Base-by-base conservation (phyloP, 92 coral and sea anemone genomes). In the Porites cylindrica region DNA sequence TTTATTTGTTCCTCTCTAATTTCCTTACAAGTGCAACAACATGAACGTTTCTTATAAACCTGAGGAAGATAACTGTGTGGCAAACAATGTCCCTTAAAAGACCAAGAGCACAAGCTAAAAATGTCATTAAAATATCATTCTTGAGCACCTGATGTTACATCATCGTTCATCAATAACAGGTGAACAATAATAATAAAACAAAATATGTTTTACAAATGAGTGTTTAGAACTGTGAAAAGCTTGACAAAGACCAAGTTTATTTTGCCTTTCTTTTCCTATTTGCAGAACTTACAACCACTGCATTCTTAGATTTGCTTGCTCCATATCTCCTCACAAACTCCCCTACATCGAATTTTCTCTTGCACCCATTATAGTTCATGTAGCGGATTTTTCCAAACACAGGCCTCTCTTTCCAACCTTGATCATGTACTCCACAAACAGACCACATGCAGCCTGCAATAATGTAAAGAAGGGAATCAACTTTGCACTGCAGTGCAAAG, bases 401-500 rank as follows among this genome's bases (percentile, higher is more conserved):
- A 0, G 94, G 86, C 81, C 96, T 84, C 78, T 91, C 96, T 12
- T 84, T 84, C 96, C 96, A 93, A 7, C 96, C 94, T 70, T 91
- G 94, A 76, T 93, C 96, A 84, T 93, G 96, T 51, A 88, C 81
- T n/a, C 96, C 96, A 81, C 96, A 93, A 23, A 93, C 86, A 16
- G 96, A 93, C 96, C 96, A 93, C 96, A 93, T 93, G 65, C 96
- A 93, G 16, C 96, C 95, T 91, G 76, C 54, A 75, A 52, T 38
- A 75, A 52, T 38, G 6, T 51, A 2, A 13, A 12, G 60, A 67
- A 2, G 20, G 11, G 0, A 56, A 4, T 10, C 32, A 11, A 12
- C 51, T 20, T 26, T 70, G 1, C 61, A 56, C 14, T 56, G 47
- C 47, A 38, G 47, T 38, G 6, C 0, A 0, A 38, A 0, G 47